Base-by-base conservation (phyloP, 2,113 vertebrate species). In the Sorex araneus region DNA sequence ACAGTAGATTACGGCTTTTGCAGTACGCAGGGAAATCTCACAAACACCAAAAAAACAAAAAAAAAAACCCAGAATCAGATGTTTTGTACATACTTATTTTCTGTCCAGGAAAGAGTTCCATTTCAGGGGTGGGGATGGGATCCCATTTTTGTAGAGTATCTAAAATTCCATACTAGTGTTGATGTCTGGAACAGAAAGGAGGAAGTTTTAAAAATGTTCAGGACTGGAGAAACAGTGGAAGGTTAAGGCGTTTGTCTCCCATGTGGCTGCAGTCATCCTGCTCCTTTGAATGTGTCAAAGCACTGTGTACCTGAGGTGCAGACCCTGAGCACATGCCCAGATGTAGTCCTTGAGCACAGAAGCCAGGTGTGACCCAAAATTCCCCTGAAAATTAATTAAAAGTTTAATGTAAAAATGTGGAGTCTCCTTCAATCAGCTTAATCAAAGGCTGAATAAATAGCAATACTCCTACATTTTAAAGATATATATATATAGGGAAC, bases 11-110 rank as follows among this genome's bases (percentile, higher is more conserved):
- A 93, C 30, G 4, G 0, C 19, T 21, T 21, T 79, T 73, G 78
- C 50, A 30, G 21, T 3, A 54, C 11, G 6, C 21, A 93, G 60
- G 18, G 8, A 85, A 88, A 66, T 70, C 8, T 75, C 1, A 77
- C 1, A 77, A 79, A 71, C 16, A 57, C 2, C 73, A 9, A 71
- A 54, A 67, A 81, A 85, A 21, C 9, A 95, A 69, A 84, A n/a
- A n/a, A n/a, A n/a, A n/a, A n/a, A n/a, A n/a, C n/a, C n/a, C 23
- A 47, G 27, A 91, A 69, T 15, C 19, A 86, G n/a, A 86, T 82
- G 8, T 32, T 67, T 74, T 86, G 27, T 10, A 77, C 34, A 40
- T 73, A n/a, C 43, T 1, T 81, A 34, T 76, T 8, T 18, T 71
- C 43, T 30, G 4, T 76, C 19, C 25, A 82, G 34, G 34, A 30